A percentile compares a stretch with the other conserved stretches of the same genome.
phyloP scores from a whole-genome alignment of 2,113 vertebrate genomes.

The Meriones unguiculatus region DNA sequence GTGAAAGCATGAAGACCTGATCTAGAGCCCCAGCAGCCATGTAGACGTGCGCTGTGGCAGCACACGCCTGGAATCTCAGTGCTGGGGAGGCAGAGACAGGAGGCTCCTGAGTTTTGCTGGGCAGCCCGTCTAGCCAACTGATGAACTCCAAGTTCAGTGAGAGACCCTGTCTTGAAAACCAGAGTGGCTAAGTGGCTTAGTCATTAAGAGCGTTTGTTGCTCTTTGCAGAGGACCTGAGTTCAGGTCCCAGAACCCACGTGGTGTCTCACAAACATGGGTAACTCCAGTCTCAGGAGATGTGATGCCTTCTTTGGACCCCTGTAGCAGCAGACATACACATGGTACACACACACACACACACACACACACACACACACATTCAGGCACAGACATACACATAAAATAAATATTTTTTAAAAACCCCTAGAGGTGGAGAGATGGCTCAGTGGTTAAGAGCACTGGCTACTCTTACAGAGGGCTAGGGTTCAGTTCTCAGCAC shows the following conservation, averaged over 20 bases:
- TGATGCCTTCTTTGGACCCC: not conserved
- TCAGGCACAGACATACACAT: too few relatives aligned
- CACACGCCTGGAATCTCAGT: not conserved
- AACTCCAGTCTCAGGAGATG: not conserved
- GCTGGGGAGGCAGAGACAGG: not conserved
- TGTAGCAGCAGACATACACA: not conserved
- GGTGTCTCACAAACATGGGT: not conserved
- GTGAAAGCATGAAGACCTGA: not conserved
- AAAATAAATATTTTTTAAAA: too few relatives aligned
- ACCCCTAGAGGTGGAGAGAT: not conserved
- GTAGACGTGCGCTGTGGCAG: rapidly evolving
- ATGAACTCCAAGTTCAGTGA: not conserved
- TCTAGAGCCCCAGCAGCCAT: not conserved
- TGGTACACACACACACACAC: not conserved
- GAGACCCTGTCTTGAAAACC: not conserved
- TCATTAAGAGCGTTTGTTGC: not conserved
- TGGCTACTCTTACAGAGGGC: not conserved
- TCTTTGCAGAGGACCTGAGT: not conserved
- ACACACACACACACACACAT: not conserved
- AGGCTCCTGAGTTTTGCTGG: not conserved
- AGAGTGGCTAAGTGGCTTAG: not conserved
- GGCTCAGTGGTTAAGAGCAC: not conserved
- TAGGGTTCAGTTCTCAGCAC: not conserved
- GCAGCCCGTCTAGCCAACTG: too few relatives aligned
- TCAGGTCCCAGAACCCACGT: too few relatives aligned